phyloP scores from a whole-genome alignment of 1,140 invertebrate species.

The Nilaparvata lugens region DNA sequence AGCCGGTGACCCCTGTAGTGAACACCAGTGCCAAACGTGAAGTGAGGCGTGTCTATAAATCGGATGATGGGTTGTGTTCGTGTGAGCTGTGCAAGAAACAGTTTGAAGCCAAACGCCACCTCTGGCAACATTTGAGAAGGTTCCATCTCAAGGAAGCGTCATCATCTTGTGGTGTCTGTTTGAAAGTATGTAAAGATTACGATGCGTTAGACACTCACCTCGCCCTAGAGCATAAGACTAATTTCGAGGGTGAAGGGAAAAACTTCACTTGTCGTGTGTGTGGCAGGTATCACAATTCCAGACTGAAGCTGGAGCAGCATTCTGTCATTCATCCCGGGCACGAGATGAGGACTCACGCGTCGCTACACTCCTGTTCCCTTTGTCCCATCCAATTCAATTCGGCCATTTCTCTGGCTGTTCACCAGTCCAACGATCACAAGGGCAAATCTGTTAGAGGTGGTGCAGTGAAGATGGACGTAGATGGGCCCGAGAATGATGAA shows the following conservation, averaged over 20 bases:
- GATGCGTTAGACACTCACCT: conserved; percentile 43
- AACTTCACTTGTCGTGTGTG: conserved; percentile 51
- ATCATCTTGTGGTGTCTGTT: conserved; percentile 49
- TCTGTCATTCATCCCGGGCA: conserved; percentile 47
- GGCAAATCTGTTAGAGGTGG: conserved; percentile 14
- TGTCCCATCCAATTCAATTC: conserved; percentile 23
- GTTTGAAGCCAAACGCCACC: conserved; percentile 50
- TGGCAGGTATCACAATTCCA: conserved; percentile 48
- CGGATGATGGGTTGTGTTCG: conserved; percentile 18
- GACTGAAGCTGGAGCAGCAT: conserved; percentile 46
- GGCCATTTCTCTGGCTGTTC: neutral
- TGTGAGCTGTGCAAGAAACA: conserved; percentile 50
- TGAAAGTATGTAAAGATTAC: conserved; percentile 45
- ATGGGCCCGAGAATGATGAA: conserved; percentile 28
- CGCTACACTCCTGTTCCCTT: neutral
- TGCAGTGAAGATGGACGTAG: conserved; percentile 25
- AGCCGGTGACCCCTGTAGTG: neutral
- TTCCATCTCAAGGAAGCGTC: conserved; percentile 47
- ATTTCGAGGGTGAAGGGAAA: conserved; percentile 43
- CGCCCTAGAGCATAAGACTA: conserved; percentile 38
- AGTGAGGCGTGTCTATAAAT: conserved; percentile 20
- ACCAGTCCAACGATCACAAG: neutral
- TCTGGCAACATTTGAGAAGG: conserved; percentile 52
- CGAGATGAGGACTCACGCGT: conserved; percentile 29
- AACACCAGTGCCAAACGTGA: conserved; percentile 1